phyloP scores from a whole-genome alignment of 2,888 invertebrate genomes.

The Dugesia japonica region DNA sequence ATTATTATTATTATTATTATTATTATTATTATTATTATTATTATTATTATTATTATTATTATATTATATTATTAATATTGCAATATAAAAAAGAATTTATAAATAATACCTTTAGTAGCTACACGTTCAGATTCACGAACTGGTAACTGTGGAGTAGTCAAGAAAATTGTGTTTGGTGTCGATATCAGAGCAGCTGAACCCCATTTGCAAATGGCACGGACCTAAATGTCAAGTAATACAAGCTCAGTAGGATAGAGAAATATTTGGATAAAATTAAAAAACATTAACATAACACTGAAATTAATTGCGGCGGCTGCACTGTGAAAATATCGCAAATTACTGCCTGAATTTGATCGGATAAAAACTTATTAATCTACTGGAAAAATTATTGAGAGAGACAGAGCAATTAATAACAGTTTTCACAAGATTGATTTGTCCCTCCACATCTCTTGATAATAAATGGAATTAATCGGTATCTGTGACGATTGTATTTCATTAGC shows the following conservation, averaged over 20 bases:
- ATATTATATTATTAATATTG: no score
- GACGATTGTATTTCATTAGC: background rate
- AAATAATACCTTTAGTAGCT: background rate
- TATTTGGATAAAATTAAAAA: background rate
- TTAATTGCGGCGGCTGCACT: background rate
- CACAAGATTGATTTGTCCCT: slow-evolving; percentile 1
- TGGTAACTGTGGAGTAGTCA: slow-evolving; percentile 24
- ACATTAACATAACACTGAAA: background rate
- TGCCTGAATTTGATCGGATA: background rate
- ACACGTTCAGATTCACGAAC: background rate
- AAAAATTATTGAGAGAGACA: background rate
- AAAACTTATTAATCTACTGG: background rate
- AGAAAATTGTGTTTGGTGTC: slow-evolving; percentile 28
- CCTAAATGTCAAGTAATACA: slow-evolving; percentile 23
- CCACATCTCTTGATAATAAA: slow-evolving; percentile 13
- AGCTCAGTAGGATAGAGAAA: background rate
- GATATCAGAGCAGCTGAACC: slow-evolving; percentile 20
- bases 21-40: no score
- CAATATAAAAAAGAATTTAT: no score
- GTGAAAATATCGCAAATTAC: background rate
- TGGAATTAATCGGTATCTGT: background rate
- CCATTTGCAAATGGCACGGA: slow-evolving; percentile 21
- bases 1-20: no score
- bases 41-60: no score
- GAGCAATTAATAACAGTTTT: slow-evolving; percentile 8